phyloP scores from a whole-genome alignment of 2,797 vertebrate species.

The Cyclura pinguis region DNA sequence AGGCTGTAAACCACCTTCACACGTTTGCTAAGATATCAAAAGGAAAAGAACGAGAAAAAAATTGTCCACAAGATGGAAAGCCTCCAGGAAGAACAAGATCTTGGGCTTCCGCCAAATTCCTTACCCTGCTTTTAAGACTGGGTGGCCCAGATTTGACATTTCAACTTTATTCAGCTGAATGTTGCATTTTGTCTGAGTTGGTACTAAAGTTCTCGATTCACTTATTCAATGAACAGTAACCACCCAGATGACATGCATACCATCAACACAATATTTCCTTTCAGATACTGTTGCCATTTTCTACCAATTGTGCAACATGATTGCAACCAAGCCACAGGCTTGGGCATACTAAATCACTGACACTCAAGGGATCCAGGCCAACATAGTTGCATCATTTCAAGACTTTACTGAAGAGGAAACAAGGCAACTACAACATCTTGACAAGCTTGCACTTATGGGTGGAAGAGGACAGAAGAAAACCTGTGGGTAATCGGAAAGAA shows the following conservation, averaged over 20 bases:
- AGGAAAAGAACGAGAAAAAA: not conserved
- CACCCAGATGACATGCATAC: not conserved
- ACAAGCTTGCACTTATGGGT: not conserved
- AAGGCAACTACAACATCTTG: not conserved
- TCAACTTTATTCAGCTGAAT: not conserved
- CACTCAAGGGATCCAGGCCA: not conserved
- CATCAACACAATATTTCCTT: not conserved
- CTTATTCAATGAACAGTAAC: not conserved
- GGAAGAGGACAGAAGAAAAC: not conserved
- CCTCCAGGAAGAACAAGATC: constrained; percentile 1
- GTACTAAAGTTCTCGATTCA: not conserved
- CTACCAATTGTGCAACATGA: not conserved
- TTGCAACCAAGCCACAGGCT: not conserved
- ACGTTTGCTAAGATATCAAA: not conserved
- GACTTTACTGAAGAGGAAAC: not conserved
- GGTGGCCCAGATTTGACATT: constrained; percentile 20
- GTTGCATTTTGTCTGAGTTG: not conserved
- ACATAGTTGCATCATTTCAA: not conserved
- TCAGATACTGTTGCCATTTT: not conserved
- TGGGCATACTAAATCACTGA: not conserved
- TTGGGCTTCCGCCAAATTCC: constrained; percentile 8
- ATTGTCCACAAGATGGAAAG: not conserved
- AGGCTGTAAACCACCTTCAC: not conserved
- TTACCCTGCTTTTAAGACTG: constrained; percentile 1
- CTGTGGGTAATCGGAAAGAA: not conserved